Evolutionary conservation across 2,888 invertebrate species (phyloP), one percentile per base, ranked within the genome.

Genomic region (Omphaloscelis lunosa): DNA sequence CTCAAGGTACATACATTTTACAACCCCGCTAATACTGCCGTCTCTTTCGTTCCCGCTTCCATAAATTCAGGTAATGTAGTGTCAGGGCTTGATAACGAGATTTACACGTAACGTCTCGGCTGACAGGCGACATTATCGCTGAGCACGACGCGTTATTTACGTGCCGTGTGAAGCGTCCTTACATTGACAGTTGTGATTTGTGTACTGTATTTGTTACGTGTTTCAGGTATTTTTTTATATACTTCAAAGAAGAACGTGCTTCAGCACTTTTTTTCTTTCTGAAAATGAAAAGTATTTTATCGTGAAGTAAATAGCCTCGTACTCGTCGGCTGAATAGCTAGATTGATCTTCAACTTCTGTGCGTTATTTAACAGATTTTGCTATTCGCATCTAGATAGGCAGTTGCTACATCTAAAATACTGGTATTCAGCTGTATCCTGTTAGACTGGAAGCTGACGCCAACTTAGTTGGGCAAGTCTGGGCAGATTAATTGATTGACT

Each of bases 51-150:
- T 66, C 58, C 1, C 4, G 51, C 65, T 45, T 41, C 72, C 68
- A 87, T 87, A 86, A 87, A 86, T 86, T 87, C 72, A 12, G 2
- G 73, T 87, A 86, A 87, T 86, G 78, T 82, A 82, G 80, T 87
- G 87, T 80, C 88, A 76, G 59, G 67, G 59, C 34, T 80, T 79
- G 85, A 80, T 87, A 86, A 85, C 78, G 58, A 87, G 86, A 85
- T 86, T 82, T 87, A 80, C 82, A 80, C 70, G 85, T 80, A 75
- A 66, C 85, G 61, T 73, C 63, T 59, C 17, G n/a, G 48, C 72
- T 72, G 86, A 85, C 87, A 34, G 61, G 51, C 41, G 69, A 82
- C 80, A 78, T 77, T 87, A 85, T 75, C 71, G 75, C 48, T 62
- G 73, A 77, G 73, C 34, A 65, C 65, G 27, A 27, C 39, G 51